Evolutionary conservation across 2,888 invertebrate species (phyloP).

Genomic region (Oithona nana): DNA sequence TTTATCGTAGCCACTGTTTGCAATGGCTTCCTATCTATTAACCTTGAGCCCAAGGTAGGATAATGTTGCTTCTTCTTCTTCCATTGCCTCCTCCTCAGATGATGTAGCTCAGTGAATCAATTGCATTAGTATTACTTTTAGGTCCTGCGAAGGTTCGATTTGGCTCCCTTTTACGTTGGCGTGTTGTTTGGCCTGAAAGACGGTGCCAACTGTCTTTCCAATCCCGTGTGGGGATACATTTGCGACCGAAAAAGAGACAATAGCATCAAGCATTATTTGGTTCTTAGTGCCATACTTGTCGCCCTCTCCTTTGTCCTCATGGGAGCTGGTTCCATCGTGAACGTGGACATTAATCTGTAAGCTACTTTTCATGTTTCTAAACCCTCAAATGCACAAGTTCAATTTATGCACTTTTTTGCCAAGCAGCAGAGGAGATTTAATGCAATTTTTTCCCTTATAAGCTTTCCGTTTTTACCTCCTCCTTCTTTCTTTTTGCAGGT

Average conservation of each 20-base stretch:
- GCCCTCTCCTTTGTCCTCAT: slow-evolving; percentile 22
- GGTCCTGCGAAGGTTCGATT: slow-evolving; percentile 19
- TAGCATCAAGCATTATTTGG: slow-evolving; percentile 20
- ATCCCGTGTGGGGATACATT: slow-evolving; percentile 23
- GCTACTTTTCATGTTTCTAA: neutral
- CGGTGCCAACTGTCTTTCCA: slow-evolving; percentile 22
- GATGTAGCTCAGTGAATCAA: no score
- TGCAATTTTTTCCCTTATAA: no score
- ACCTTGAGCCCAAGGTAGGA: slow-evolving; percentile 22
- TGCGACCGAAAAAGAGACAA: slow-evolving; percentile 20
- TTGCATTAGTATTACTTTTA: neutral
- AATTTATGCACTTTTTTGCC: neutral
- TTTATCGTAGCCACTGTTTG: slow-evolving; percentile 23
- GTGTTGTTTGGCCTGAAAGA: slow-evolving; percentile 23
- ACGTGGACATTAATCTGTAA: slow-evolving; percentile 1
- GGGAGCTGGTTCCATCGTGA: slow-evolving; percentile 17
- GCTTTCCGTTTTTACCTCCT: no score
- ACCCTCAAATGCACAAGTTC: neutral
- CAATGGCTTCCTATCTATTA: slow-evolving; percentile 24
- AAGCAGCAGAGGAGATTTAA: neutral
- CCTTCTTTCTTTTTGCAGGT: slow-evolving; percentile 17
- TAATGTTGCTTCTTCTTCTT: neutral
- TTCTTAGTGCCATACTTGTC: slow-evolving; percentile 20
- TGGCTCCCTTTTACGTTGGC: slow-evolving; percentile 22
- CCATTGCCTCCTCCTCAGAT: neutral